Evolutionary conservation across 2,113 vertebrate genomes (phyloP).

Genomic region (Sula dactylatra): DNA sequence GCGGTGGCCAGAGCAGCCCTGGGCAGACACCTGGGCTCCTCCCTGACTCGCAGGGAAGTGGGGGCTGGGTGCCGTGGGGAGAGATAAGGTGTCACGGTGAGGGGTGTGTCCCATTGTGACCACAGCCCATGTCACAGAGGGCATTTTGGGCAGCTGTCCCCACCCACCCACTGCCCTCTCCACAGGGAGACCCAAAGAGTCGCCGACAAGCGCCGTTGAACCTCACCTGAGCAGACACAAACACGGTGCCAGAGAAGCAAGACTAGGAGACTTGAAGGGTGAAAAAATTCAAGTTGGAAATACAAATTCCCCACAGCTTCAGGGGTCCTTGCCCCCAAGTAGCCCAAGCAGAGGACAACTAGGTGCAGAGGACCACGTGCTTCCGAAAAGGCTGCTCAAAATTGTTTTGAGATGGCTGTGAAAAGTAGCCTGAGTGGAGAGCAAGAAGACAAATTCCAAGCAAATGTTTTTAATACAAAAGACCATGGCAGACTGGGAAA

Average conservation of each 20-base stretch:
- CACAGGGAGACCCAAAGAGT: not conserved
- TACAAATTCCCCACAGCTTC: no score
- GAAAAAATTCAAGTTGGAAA: not conserved
- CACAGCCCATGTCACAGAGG: not conserved
- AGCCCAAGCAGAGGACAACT: not conserved
- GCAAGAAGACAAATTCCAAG: not conserved
- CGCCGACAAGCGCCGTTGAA: rapidly evolving
- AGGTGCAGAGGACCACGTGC: not conserved
- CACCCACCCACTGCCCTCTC: not conserved
- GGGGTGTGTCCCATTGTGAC: not conserved
- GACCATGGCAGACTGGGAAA: no score
- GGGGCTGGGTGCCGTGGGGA: not conserved
- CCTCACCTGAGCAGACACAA: not conserved
- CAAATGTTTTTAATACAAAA: not conserved
- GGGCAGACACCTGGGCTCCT: not conserved
- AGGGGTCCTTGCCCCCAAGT: not conserved
- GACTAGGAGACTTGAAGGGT: not conserved
- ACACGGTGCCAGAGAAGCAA: not conserved
- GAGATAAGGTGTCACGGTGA: not conserved
- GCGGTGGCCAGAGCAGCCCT: not conserved
- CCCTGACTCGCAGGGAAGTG: no score
- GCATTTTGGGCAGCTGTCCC: not conserved
- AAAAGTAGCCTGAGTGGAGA: not conserved
- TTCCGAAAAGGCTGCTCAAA: no score
- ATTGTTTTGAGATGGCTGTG: not conserved